These are phyloP conservation scores for Limanda limanda DNA, from an alignment of 2,113 vertebrate genomes.

Conservation along the genomic window DNA sequence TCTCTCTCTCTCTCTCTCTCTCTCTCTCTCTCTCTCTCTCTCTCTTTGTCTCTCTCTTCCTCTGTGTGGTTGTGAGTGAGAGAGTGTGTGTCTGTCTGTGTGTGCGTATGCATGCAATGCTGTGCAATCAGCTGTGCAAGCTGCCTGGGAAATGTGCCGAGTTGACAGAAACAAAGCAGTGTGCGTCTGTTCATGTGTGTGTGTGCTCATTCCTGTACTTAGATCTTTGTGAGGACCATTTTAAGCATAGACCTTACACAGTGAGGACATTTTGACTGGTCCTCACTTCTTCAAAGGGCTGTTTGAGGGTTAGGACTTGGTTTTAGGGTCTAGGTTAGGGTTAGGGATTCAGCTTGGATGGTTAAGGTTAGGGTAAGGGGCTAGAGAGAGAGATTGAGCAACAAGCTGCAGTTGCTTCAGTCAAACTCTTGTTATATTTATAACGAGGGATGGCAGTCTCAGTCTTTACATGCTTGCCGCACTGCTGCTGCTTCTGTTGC, in stretches of 20 bases:
- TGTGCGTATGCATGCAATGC: constrained; percentile 40
- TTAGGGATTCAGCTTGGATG: too few species aligned
- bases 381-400: constrained; percentile 32
- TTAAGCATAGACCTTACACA: too few species aligned
- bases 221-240: too few species aligned
- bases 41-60: background rate
- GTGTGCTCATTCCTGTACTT: constrained; percentile 17
- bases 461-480: constrained; percentile 49
- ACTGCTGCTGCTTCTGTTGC: constrained; percentile 46
- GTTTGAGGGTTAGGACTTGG: too few species aligned
- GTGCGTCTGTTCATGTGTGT: background rate
- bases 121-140: constrained; percentile 75
- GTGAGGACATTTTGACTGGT: too few species aligned
- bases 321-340: too few species aligned
- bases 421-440: constrained; percentile 75
- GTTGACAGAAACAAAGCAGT: constrained; percentile 73
- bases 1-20: background rate
- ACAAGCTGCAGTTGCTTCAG: constrained; percentile 73
- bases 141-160: constrained; percentile 78
- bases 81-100: constrained; percentile 24
- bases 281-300: too few species aligned
- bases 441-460: constrained; percentile 49
- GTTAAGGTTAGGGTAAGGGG: too few species aligned
- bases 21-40: background rate
- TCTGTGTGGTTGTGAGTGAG: constrained; percentile 24